Evolutionary conservation across 2,888 invertebrate species (phyloP), one percentile per base, ranked within the genome.

Genomic region (Eudasyphora cyanicolor): DNA sequence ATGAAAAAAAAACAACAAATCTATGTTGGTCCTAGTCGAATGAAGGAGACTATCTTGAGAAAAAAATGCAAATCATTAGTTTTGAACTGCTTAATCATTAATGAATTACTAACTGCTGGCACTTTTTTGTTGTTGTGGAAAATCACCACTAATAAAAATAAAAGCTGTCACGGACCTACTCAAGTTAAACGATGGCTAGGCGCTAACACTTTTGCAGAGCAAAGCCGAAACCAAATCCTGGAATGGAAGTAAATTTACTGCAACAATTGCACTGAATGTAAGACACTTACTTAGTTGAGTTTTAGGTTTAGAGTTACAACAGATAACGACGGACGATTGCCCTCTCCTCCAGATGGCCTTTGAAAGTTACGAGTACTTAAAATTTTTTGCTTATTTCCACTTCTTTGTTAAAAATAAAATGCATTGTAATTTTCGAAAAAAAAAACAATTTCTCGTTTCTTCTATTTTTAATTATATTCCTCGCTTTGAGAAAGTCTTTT

Each of bases 401-500:
- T n/a, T n/a, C n/a, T n/a, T n/a, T n/a, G 10, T 0, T 10, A n/a
- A 27, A 27, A 67, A 24, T 14, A 67, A n/a, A n/a, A 42, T 42
- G 24, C 67, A 12, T 14, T 67, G 38, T 67, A 67, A 67, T 67
- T 21, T 35, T 42, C 27, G 57, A 57, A 57, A 27, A n/a, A n/a
- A n/a, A n/a, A n/a, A n/a, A n/a, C n/a, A n/a, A n/a, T 24, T 19
- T 57, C 24, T 42, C 24, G 10, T 24, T 35, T 57, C 27, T 21
- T 38, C 21, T 64, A 6, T 29, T 60, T 6, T 67, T 38, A 12
- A 6, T 57, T 21, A 19, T 29, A 29, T 57, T 57, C n/a, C 62
- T 29, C 7, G 8, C 19, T 62, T 84, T 84, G 75, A 49, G 80
- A 83, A 83, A 83, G 84, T 81, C 67, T 76, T 60, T 82, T 78